These are phyloP conservation scores for Pherbina coryleti DNA, from an alignment of 2,888 invertebrate genomes.

Conservation along the genomic window DNA sequence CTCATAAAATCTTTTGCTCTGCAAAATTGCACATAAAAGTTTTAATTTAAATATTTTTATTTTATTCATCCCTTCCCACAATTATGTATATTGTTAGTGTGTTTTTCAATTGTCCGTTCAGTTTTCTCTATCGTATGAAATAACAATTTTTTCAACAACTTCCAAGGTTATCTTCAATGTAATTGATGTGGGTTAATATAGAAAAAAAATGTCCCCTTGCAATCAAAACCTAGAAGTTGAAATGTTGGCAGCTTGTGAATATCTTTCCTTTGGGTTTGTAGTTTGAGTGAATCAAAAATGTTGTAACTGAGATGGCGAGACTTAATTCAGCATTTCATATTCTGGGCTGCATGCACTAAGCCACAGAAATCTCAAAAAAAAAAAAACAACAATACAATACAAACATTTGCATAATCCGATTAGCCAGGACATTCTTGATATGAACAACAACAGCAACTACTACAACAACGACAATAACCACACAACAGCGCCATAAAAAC, in stretches of 20 bases:
- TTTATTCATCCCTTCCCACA: too few relatives aligned
- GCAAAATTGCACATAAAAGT: too few relatives aligned
- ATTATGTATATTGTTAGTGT: too few relatives aligned
- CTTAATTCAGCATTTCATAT: not conserved
- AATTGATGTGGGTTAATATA: not conserved
- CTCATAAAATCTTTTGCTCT: too few relatives aligned
- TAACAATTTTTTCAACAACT: not conserved
- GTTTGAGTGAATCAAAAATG: not conserved
- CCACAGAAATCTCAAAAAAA: not conserved
- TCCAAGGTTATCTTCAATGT: not conserved
- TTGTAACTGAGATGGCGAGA: too few relatives aligned
- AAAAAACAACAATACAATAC: too few relatives aligned
- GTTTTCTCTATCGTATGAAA: too few relatives aligned
- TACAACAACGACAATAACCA: not conserved
- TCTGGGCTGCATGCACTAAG: not conserved
- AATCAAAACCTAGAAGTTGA: not conserved
- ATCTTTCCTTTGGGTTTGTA: not conserved
- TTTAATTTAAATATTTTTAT: too few relatives aligned
- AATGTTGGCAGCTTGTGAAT: not conserved
- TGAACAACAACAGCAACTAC: conserved; percentile 6
- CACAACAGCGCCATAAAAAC: not conserved
- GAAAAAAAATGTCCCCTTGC: not conserved
- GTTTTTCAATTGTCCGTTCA: too few relatives aligned
- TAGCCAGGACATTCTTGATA: not conserved
- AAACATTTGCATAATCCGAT: conserved; percentile 10